Base-by-base conservation (phyloP, 2,797 vertebrate species). In the Meriones psammophilus region DNA sequence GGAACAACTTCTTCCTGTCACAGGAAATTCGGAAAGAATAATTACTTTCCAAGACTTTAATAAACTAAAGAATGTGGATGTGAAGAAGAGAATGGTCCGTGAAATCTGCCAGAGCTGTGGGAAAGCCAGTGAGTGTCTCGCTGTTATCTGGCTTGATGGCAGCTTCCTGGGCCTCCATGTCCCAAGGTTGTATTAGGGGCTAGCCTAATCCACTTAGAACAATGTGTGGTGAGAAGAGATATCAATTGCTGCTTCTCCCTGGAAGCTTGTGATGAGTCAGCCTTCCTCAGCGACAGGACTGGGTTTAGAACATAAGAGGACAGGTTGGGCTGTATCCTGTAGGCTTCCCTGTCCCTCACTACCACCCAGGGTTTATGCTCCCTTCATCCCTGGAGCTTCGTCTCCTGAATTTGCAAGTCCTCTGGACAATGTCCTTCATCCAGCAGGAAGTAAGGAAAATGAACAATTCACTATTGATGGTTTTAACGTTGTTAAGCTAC, bases 61-160 rank as follows among this genome's bases (percentile, higher is more conserved):
- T 54, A 81, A 94, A 30, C 94, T 98, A n/a, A 96, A 92, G 50
- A 50, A 86, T 33, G 77, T 98, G 71, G 74, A 93, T 5, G 92
- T 98, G 88, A 97, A 97, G 76, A 98, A 97, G 87, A 98, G 98
- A 83, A 91, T 98, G 78, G 56, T 96, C 39, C 96, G 97, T 91
- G 95, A 98, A 58, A 90, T 98, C 90, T 98, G 98, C 92, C 68
- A 94, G 64, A 93, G 79, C 69, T 95, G 92, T 1, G 39, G 95
- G 68, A 80, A 93, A 89, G 92, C 89, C 90, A 97, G 98, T 98
- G 96, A 98, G 98, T 97, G n/a, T 26, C 54, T 80, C 9, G 7
- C 20, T 26, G 28, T n/a, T 64, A 8, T 77, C 69, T 94, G 33
- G 8, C 46, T 81, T 68, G 18, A 17, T 54, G 26, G 22, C 7